These are phyloP conservation scores for Neoaliturus tenellus DNA, from an alignment of 2,888 invertebrate species.

Conservation along the genomic window DNA sequence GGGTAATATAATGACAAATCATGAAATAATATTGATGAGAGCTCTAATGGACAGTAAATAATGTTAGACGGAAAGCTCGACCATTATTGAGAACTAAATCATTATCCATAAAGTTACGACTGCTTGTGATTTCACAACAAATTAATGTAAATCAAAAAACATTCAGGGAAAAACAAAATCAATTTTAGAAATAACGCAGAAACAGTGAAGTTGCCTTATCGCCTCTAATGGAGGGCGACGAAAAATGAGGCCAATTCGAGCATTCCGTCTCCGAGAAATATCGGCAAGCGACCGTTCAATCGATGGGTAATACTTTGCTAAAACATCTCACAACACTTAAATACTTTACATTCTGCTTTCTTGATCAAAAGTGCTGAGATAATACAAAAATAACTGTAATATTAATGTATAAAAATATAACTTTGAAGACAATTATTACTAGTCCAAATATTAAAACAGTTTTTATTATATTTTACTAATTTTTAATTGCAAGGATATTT, in stretches of 20 bases:
- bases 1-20: background rate
- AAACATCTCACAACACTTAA: too few species aligned
- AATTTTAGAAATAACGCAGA: background rate
- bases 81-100: background rate
- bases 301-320: too few species aligned
- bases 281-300: background rate
- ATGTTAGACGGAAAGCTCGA: background rate
- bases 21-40: background rate
- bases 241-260: conserved; percentile 42
- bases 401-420: too few species aligned
- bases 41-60: background rate
- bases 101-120: too few species aligned
- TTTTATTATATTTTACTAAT: too few species aligned
- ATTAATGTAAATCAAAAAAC: background rate
- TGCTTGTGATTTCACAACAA: too few species aligned
- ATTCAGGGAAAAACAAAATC: background rate
- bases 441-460: too few species aligned
- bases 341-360: too few species aligned
- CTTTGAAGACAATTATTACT: too few species aligned
- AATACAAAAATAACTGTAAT: too few species aligned
- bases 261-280: background rate
- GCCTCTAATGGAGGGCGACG: background rate
- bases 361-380: too few species aligned
- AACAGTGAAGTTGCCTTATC: background rate
- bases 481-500: too few species aligned